phyloP scores from a whole-genome alignment of 1,140 invertebrate species.

The Heliconius nattereri region DNA sequence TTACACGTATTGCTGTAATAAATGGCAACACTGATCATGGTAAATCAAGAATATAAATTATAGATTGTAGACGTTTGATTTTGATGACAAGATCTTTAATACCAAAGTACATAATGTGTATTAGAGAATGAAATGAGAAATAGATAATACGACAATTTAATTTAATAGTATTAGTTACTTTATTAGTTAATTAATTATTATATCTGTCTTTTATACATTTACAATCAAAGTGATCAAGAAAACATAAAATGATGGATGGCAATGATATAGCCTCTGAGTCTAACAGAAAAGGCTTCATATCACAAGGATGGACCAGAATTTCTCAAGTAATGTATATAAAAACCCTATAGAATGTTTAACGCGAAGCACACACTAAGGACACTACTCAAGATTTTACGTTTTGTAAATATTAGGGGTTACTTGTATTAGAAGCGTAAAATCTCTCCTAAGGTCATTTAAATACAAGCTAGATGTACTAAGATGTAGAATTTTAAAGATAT shows the following conservation, averaged over 20 bases:
- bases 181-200: slow-evolving; percentile 1
- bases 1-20: slow-evolving; percentile 54
- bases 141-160: slow-evolving; percentile 2
- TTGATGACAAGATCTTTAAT: slow-evolving; percentile 19
- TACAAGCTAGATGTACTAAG: not conserved
- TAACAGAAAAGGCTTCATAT: slow-evolving; percentile 79
- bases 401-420: slow-evolving; percentile 4
- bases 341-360: slow-evolving; percentile 2
- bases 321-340: slow-evolving; percentile 77
- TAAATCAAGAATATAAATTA: slow-evolving; percentile 11
- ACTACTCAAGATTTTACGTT: not conserved
- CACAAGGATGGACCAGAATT: slow-evolving; percentile 82
- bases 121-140: slow-evolving; percentile 11
- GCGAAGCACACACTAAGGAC: not conserved
- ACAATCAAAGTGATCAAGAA: slow-evolving; percentile 17
- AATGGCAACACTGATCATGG: slow-evolving; percentile 8
- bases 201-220: slow-evolving; percentile 2
- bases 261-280: slow-evolving; percentile 78
- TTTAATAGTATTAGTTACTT: slow-evolving; percentile 12
- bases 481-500: not conserved
- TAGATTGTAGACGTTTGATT: slow-evolving; percentile 17
- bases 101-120: slow-evolving; percentile 1
- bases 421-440: slow-evolving; percentile 6
- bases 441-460: not conserved
- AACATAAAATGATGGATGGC: slow-evolving; percentile 80